Evolutionary conservation across 1,140 invertebrate species (phyloP), one percentile per base, ranked within the genome.

Genomic region (Drosophila pandora): DNA sequence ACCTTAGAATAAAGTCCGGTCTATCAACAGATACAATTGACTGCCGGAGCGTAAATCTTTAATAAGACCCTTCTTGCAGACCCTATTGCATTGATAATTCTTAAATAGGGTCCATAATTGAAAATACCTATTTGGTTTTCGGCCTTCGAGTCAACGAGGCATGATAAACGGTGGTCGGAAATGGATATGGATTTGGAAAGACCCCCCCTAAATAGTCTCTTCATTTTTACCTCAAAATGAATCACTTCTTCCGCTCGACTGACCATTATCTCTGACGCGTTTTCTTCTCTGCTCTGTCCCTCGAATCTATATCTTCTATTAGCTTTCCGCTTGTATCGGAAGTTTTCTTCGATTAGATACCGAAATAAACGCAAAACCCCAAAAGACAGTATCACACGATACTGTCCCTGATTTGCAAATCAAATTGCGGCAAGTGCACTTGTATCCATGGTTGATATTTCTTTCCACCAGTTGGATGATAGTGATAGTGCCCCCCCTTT

Each of bases 311-410:
- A 32, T 32, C 9, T 10, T 37, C 3, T 3, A 37, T 12, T 37
- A 10, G 50, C 52, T 55, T 68, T 57, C 52, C 65, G 65, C 72
- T 60, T 56, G 50, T 55, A 76, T 87, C 82, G 81, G 78, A 84
- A 84, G 76, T 76, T 58, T 28, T 28, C 30, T 74, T 70, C 59
- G 68, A 84, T 85, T 79, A 83, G 76, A 84, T 85, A 84, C 43
- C 43, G 43, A 47, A 47, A 43, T 43, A 10, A 47, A 47, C 17
- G 21, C 21, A 32, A 49, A 28, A 28, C 22, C 7, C 21, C 43
- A 49, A 2, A 37, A 23, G 21, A 49, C 1, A 37, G 10, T n/a
- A 39, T 41, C 57, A n/a, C 9, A 48, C 47, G 45, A 50, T 50
- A 52, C 47, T 34, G 60, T 43, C 63, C 34, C 63, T 64, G 47